These are phyloP conservation scores for Bubo bubo DNA, from an alignment of 2,113 vertebrate genomes.

Conservation along the genomic window DNA sequence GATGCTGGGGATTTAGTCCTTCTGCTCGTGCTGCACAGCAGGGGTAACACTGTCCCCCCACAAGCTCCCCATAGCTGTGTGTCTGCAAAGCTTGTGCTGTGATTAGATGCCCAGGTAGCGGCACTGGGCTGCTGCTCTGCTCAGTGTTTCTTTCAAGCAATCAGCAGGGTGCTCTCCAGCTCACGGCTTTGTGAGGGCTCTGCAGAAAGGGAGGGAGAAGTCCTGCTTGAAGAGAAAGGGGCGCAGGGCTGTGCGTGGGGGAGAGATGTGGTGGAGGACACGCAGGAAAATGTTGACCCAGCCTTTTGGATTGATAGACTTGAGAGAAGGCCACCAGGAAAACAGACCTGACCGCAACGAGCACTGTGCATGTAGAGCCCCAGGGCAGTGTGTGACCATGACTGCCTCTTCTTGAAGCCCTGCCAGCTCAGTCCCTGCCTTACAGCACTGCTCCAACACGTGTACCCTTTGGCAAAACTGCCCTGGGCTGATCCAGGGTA, in stretches of 20 bases:
- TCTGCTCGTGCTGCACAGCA: not conserved
- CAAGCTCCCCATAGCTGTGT: not conserved
- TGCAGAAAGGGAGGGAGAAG: not conserved
- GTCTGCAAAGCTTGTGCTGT: not conserved
- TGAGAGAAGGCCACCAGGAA: not conserved
- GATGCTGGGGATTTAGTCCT: not conserved
- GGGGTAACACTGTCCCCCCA: too few species aligned
- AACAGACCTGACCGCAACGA: not conserved
- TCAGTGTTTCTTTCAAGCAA: not conserved
- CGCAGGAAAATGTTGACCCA: not conserved
- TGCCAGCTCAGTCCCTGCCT: not conserved
- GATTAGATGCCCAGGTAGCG: not conserved
- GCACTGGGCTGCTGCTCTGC: not conserved
- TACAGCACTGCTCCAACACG: not conserved
- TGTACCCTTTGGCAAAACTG: not conserved
- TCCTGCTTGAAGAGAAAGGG: not conserved
- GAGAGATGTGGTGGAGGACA: not conserved
- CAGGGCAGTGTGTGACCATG: not conserved
- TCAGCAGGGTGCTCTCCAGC: not conserved
- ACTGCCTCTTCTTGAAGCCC: not conserved
- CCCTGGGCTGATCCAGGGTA: not conserved
- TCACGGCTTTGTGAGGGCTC: not conserved
- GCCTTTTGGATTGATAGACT: not conserved
- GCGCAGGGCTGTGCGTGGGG: not conserved
- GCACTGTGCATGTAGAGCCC: not conserved